These are phyloP conservation scores for Pholis gunnellus DNA, from an alignment of 2,113 vertebrate genomes.

Conservation along the genomic window DNA sequence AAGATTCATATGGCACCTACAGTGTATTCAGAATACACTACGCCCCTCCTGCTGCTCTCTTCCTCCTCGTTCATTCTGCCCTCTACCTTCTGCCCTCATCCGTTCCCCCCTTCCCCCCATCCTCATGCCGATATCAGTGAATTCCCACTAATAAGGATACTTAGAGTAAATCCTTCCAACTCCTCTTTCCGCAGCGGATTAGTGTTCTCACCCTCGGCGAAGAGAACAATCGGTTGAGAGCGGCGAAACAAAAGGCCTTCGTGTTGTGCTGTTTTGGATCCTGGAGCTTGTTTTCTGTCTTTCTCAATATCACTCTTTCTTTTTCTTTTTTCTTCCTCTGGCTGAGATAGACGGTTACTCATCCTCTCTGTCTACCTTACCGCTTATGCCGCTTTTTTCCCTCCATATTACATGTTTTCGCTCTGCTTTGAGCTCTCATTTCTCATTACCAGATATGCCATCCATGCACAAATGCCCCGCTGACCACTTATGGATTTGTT, in stretches of 20 bases:
- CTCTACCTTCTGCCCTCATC: constrained; percentile 54
- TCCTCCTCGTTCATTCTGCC: constrained; percentile 55
- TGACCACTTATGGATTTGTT: constrained; percentile 70
- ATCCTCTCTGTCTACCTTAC: constrained; percentile 38
- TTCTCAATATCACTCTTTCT: constrained; percentile 29
- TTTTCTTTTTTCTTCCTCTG: constrained; percentile 10
- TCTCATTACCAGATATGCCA: constrained; percentile 65
- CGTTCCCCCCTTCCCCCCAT: not conserved
- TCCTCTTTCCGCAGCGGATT: constrained; percentile 78
- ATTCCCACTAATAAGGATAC: constrained; percentile 82
- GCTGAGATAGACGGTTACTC: constrained; percentile 35
- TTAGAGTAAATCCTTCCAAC: constrained; percentile 81
- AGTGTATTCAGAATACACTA: constrained; percentile 55
- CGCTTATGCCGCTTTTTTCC: constrained; percentile 27
- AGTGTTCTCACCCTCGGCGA: constrained; percentile 72
- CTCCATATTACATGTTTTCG: constrained; percentile 3
- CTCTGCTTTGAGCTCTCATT: constrained; percentile 49
- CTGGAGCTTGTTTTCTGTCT: constrained; percentile 58
- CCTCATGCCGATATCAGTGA: constrained; percentile 59
- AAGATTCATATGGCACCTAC: constrained; percentile 75
- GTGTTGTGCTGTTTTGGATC: constrained; percentile 72
- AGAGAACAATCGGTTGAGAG: constrained; percentile 77
- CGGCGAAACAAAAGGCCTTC: constrained; percentile 73
- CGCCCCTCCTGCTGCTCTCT: constrained; percentile 51
- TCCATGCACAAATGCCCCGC: constrained; percentile 54